A percentile compares a stretch with the other conserved stretches of the same genome.
These are phyloP conservation scores for Thymelicus acteon DNA, from an alignment of 2,888 invertebrate species.

Conservation along the genomic window DNA sequence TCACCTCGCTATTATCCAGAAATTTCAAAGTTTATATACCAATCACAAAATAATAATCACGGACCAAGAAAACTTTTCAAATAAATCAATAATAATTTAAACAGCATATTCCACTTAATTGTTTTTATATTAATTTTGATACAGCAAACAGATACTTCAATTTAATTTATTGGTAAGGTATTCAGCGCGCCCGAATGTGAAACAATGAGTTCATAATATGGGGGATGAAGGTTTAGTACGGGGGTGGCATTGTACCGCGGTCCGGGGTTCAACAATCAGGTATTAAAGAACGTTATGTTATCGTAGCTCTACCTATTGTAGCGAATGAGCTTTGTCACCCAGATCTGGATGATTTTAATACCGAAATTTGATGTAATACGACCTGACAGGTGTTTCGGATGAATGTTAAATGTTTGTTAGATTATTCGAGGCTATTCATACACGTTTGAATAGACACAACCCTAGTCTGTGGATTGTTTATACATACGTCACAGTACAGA, in stretches of 20 bases:
- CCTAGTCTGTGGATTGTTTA: background rate
- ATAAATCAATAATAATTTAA: no score
- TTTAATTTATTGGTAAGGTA: conserved; percentile 49
- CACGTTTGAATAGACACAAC: conserved; percentile 4
- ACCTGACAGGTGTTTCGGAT: conserved; percentile 66
- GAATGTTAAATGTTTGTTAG: conserved; percentile 32
- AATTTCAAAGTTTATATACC: no score
- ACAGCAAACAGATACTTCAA: background rate
- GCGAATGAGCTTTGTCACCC: conserved; percentile 70
- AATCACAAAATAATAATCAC: no score
- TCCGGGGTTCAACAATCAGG: conserved; percentile 63
- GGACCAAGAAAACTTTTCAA: no score
- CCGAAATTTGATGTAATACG: conserved; percentile 60
- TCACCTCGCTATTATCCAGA: no score
- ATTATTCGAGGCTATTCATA: conserved; percentile 4
- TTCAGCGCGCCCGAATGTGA: conserved; percentile 73
- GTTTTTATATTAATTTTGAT: conserved; percentile 7
- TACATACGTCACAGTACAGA: background rate
- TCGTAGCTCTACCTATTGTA: conserved; percentile 59
- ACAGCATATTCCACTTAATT: no score
- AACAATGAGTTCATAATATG: conserved; percentile 81
- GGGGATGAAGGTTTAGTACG: conserved; percentile 71
- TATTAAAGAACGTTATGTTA: conserved; percentile 67
- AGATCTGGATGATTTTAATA: conserved; percentile 63
- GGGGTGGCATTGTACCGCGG: conserved; percentile 56